Conservation (phyloP, 2,797 vertebrate genomes). For the Myoxocephalus aenaeus region DNA sequence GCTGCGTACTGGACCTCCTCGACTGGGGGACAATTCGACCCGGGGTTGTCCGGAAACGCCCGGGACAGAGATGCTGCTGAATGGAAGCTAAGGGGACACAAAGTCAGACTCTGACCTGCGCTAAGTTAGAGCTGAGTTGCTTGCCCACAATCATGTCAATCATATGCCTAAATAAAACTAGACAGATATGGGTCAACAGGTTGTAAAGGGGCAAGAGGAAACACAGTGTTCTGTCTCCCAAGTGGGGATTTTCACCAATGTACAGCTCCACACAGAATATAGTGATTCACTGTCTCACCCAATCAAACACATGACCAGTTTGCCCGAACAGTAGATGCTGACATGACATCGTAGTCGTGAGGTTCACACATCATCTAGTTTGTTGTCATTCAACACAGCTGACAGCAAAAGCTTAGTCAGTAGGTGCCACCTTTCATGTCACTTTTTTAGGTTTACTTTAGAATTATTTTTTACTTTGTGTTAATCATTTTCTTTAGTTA, state of each 20-base stretch:
- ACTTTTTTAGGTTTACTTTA: not conserved
- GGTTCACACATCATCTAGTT: constrained; percentile 12
- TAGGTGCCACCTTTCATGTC: not conserved
- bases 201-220: constrained; percentile 28
- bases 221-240: constrained; percentile 15
- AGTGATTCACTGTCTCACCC: constrained; percentile 23
- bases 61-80: constrained; percentile 90
- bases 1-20: constrained; percentile 87
- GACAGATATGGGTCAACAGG: constrained; percentile 26
- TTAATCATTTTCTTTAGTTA: not conserved
- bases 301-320: constrained; percentile 2
- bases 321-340: constrained; percentile 18
- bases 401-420: not conserved
- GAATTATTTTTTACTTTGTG: not conserved
- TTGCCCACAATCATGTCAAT: constrained; percentile 24
- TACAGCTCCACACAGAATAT: constrained; percentile 36
- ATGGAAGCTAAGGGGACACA: constrained; percentile 87
- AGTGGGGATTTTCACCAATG: constrained; percentile 12
- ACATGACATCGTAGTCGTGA: not conserved
- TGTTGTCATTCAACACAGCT: constrained; percentile 28
- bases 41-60: constrained; percentile 86
- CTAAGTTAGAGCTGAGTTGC: constrained; percentile 27
- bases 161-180: constrained; percentile 39
- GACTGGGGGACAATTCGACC: constrained; percentile 83
- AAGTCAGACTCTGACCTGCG: constrained; percentile 27